Evolutionary conservation across 2,888 invertebrate species (phyloP), one percentile per base, ranked within the genome.

Genomic region (Coelopa pilipes): DNA sequence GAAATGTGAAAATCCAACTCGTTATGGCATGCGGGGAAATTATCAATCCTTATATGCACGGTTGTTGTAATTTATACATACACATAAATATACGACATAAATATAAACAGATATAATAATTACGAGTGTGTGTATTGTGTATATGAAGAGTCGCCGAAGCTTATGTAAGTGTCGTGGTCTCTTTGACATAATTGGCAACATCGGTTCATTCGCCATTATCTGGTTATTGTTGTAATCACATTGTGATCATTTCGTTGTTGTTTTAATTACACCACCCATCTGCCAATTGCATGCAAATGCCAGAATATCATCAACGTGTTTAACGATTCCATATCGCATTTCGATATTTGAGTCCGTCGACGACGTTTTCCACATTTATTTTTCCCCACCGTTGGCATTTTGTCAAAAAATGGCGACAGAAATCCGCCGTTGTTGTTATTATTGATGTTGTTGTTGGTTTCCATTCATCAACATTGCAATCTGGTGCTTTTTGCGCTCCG

Each of bases 131-230:
- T 53, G 49, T 53, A 53, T 53, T 53, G 10, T 53, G 53, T 53
- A 9, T 34, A 53, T 53, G n/a, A 7, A 53, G n/a, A 17, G n/a
- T n/a, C n/a, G n/a, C n/a, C n/a, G n/a, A n/a, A n/a, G 67, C 19
- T 67, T 67, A 49, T 24, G 65, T 19, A 65, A 65, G 47, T 49
- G 53, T 53, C 3, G 53, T 3, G 53, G 53, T 53, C 47, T 17
- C 60, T 63, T 53, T 67, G 67, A 67, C 53, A 67, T n/a, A 67
- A 53, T 67, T 67, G 67, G 67, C 67, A 67, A 53, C 53, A 50
- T 24, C 17, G 49, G 12, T 53, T 11, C n/a, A 9, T 53, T 53
- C 10, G 53, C 34, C 2, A 53, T 53, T 53, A 53, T 53, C n/a
- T 53, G n/a, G n/a, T 53, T 53, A 7, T 13, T 53, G n/a, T 53